Base-by-base conservation (phyloP, 1,140 invertebrate species). In the Melitaea cinxia region DNA sequence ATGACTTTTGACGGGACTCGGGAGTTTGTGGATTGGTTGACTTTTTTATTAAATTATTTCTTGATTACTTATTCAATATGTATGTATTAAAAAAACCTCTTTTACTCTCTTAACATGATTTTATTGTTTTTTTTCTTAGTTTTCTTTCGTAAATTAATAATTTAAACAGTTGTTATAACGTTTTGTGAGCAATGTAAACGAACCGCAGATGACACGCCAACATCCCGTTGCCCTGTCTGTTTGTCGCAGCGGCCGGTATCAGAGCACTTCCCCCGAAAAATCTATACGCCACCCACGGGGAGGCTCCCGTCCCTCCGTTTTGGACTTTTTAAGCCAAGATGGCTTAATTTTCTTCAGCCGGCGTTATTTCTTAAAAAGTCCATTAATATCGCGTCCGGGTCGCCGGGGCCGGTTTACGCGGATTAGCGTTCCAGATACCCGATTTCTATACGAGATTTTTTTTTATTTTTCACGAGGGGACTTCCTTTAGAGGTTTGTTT, bases 261-360 rank as follows among this genome's bases (percentile, higher is more conserved):
- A 45, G n/a, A n/a, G n/a, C n/a, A n/a, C n/a, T n/a, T n/a, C 66
- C 70, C 75, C 77, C 78, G 64, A 71, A 85, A 82, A 85, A 80
- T 79, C 75, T 70, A 78, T 78, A 79, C 67, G 61, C 21, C 39
- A 23, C 73, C 66, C 54, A 37, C 39, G 47, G n/a, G n/a, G n/a
- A n/a, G n/a, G 55, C 57, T 58, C 24, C 47, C 64, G 17, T 42
- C 57, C 66, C 10, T 69, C 71, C 69, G 63, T 81, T 84, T 83
- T 79, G 77, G 82, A 82, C 80, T 81, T 81, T 87, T 87, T 83
- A 83, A 75, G 71, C 77, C 71, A 79, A 85, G 81, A 85, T 82
- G 82, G 78, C 80, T 86, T 81, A 81, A 85, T 88, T 84, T 84
- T 75, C 76, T 78, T 72, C 73, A 53, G 58, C 56, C 56, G 49